Percentiles rank a stretch among this genome's conserved stretches.
Conservation (phyloP, 1,140 invertebrate genomes). For the Bombus confusus region DNA sequence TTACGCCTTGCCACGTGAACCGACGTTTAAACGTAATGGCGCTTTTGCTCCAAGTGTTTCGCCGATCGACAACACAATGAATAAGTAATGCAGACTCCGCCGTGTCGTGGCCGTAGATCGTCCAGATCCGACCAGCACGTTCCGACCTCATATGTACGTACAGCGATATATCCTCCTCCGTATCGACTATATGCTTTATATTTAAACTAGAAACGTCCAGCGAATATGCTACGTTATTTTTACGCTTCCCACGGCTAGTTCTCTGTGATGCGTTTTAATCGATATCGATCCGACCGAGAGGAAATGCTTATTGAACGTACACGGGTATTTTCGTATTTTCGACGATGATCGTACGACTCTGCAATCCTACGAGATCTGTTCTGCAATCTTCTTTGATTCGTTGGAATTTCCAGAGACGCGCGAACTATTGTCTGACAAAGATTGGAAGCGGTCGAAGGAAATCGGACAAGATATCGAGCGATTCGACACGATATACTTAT, state of each 20-base stretch:
- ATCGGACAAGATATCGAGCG: not conserved
- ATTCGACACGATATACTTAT: not conserved
- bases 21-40: not conserved
- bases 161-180: not conserved
- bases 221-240: not conserved
- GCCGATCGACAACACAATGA: slow-evolving; percentile 28
- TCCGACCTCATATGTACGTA: not conserved
- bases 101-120: slow-evolving; percentile 18
- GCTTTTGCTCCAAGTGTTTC: slow-evolving; percentile 18
- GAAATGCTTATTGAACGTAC: too few relatives aligned
- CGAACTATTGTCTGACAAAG: too few relatives aligned
- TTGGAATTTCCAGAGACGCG: too few relatives aligned
- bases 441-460: rapidly evolving
- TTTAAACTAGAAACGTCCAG: not conserved
- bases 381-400: too few relatives aligned
- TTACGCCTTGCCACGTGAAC: not conserved
- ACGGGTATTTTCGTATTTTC: too few relatives aligned
- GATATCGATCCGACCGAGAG: too few relatives aligned
- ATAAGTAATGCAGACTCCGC: slow-evolving; percentile 17
- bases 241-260: not conserved
- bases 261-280: too few relatives aligned
- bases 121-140: not conserved
- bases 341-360: too few relatives aligned
- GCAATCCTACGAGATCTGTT: too few relatives aligned
- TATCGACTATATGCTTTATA: not conserved